A percentile compares a stretch with the other conserved stretches of the same genome.
Evolutionary conservation across 1,140 invertebrate species (phyloP).

Genomic region (Calephelis virginiensis): DNA sequence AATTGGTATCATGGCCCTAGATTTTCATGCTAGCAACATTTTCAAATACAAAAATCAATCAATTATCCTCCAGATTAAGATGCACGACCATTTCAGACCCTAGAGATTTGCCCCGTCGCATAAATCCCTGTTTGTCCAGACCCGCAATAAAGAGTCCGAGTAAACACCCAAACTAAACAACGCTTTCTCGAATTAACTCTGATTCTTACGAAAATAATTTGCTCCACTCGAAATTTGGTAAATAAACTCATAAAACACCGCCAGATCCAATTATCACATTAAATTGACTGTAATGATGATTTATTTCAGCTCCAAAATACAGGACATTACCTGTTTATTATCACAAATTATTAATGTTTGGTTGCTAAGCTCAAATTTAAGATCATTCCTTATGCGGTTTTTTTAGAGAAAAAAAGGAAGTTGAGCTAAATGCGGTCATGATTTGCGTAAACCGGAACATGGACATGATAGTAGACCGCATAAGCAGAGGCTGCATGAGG

Average conservation of each 20-base stretch:
- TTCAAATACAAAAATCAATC: not conserved
- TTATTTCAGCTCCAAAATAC: conserved; percentile 40
- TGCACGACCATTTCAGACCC: not conserved
- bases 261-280: conserved; percentile 59
- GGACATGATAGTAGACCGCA: no score
- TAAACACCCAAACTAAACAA: conserved; percentile 57
- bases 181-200: conserved; percentile 55
- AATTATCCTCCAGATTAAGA: not conserved
- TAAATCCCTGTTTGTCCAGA: conserved; percentile 39
- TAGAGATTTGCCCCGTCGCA: not conserved
- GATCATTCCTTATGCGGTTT: not conserved
- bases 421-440: no score
- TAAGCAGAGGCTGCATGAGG: no score
- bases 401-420: no score
- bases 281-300: conserved; percentile 57
- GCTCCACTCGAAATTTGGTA: conserved; percentile 50
- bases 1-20: no score
- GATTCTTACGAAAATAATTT: conserved; percentile 55
- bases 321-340: conserved; percentile 21
- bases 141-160: conserved; percentile 44
- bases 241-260: conserved; percentile 58
- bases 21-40: no score
- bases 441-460: no score
- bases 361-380: not conserved
- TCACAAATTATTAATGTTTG: conserved; percentile 2